Evolutionary conservation across 2,113 vertebrate genomes (phyloP).

Genomic region (Nerophis ophidion): DNA sequence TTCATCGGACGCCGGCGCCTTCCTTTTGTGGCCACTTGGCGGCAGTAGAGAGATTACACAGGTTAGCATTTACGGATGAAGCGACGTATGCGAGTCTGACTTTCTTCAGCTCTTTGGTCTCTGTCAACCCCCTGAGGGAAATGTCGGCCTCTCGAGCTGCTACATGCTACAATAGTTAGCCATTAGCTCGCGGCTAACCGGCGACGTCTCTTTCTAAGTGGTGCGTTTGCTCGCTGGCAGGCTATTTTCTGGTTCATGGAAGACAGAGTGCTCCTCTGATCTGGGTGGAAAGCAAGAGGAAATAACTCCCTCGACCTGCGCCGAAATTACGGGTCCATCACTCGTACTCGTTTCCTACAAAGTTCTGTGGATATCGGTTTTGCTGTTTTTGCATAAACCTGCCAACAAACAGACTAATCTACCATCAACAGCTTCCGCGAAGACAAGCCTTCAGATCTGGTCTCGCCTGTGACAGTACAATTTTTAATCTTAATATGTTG

Average conservation of each 20-base stretch:
- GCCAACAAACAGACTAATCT: neutral
- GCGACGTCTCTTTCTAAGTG: neutral
- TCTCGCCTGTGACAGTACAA: conserved; percentile 4
- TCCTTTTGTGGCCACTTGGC: too few species aligned
- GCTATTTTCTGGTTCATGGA: neutral
- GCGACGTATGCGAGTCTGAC: neutral
- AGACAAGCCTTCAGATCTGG: conserved; percentile 13
- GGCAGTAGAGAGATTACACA: neutral
- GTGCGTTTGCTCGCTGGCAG: neutral
- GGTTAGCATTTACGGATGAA: neutral
- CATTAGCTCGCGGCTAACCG: neutral
- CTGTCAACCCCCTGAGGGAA: conserved; percentile 1
- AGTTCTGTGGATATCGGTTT: neutral
- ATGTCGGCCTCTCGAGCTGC: neutral
- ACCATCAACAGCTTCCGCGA: conserved; percentile 14
- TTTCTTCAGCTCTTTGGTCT: neutral
- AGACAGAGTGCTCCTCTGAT: neutral
- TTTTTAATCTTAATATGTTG: conserved; percentile 16
- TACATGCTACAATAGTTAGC: neutral
- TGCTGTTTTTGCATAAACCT: neutral
- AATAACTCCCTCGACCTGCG: neutral
- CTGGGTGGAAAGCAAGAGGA: neutral
- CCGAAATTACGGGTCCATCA: neutral
- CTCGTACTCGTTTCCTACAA: neutral
- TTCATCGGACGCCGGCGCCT: neutral